Base-by-base conservation (phyloP, 2,113 vertebrate species). In the Calypte anna region DNA sequence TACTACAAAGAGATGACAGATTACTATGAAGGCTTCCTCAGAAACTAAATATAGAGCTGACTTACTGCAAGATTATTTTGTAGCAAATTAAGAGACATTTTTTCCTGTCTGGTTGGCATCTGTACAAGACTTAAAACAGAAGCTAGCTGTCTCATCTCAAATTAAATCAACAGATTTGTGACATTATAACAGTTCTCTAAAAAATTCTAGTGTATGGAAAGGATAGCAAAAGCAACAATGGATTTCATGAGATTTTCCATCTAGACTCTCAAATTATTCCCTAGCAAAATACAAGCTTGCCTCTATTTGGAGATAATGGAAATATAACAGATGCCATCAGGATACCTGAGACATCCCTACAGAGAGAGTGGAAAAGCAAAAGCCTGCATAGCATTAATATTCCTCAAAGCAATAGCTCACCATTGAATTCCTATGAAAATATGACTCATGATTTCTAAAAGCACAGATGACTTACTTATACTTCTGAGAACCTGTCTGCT, bases 81-180 rank as follows among this genome's bases (percentile, higher is more conserved):
- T 58, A 36, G 23, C 27, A 94, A 91, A 82, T 79, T 87, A 92
- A 75, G 70, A 94, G 82, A 14, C 13, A 15, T 44, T 77, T 91
- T 83, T 84, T 57, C 27, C 38, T 73, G 46, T 43, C 51, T 68
- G 55, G 12, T 59, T 94, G 67, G 33, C 76, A 87, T 48, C 55
- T 55, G 58, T 77, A 48, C 25, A 77, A 59, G 25, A 36, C 23
- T 69, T 63, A 74, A 10, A 31, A 7, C 23, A 80, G 48, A 80
- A 91, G 24, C 16, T 90, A 80, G 17, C 43, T 76, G 59, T 93
- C 74, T 82, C 55, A 82, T 85, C 63, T 82, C 62, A 87, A 85
- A 76, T 75, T 87, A 95, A 91, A 85, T 69, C 77, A 69, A 11
- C 43, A 86, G 30, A 58, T 59, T 73, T 90, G n/a, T 74, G 31